phyloP scores from a whole-genome alignment of 2,888 invertebrate species.

The Stegophylla sp. region DNA sequence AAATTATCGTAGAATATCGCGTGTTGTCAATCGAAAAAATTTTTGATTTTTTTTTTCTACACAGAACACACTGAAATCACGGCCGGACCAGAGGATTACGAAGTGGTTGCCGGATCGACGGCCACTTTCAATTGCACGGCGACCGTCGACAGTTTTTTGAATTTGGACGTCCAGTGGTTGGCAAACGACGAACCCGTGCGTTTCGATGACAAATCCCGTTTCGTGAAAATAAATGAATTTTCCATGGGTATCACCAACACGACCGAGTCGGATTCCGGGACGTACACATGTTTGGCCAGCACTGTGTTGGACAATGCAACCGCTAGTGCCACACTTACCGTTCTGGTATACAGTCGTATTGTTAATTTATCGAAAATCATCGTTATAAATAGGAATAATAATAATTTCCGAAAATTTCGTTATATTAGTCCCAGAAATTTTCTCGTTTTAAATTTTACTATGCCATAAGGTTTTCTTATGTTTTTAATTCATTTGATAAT shows the following conservation, averaged over 20 bases:
- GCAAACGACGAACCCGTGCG: slow-evolving; percentile 87
- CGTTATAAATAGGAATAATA: too few relatives aligned
- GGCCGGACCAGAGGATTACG: slow-evolving; percentile 77
- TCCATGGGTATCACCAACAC: slow-evolving; percentile 94
- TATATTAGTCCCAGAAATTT: too few relatives aligned
- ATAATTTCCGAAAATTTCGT: too few relatives aligned
- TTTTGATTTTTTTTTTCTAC: slow-evolving; percentile 51
- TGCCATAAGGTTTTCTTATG: too few relatives aligned
- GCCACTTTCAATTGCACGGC: slow-evolving; percentile 95
- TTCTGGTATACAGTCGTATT: slow-evolving; percentile 69
- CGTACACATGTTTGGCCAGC: slow-evolving; percentile 90
- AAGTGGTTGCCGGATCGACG: slow-evolving; percentile 85
- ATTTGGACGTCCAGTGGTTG: slow-evolving; percentile 83
- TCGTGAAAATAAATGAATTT: slow-evolving; percentile 85
- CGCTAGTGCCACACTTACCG: slow-evolving; percentile 86
- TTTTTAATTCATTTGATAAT: too few relatives aligned
- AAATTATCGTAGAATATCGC: background rate
- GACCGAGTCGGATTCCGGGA: slow-evolving; percentile 90
- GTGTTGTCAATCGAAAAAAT: background rate
- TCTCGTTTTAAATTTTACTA: too few relatives aligned
- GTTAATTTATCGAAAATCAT: background rate
- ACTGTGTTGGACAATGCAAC: slow-evolving; percentile 86
- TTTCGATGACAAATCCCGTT: slow-evolving; percentile 82
- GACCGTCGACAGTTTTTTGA: slow-evolving; percentile 82
- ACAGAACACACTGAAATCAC: slow-evolving; percentile 83